phyloP scores from a whole-genome alignment of 2,888 invertebrate species.

The Ametastegia equiseti region DNA sequence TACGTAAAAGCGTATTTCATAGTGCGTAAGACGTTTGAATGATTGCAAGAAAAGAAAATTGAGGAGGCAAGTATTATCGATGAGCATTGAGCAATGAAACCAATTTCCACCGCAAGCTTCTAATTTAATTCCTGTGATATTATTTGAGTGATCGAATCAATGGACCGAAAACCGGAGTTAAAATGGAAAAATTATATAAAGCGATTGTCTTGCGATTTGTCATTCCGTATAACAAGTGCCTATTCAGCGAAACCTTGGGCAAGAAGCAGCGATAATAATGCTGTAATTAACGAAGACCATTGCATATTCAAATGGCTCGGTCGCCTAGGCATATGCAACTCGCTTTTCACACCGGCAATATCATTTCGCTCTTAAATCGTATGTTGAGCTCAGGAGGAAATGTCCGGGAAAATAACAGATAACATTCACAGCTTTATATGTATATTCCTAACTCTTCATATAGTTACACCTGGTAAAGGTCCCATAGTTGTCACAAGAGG shows the following conservation, averaged over 20 bases:
- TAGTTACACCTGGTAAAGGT: no score
- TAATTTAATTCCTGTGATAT: not conserved
- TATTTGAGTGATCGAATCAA: not conserved
- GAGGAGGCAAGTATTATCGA: not conserved
- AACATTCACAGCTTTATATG: no score
- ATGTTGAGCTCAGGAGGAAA: no score
- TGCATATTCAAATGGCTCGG: no score
- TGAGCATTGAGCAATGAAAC: not conserved
- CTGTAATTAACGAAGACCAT: not conserved
- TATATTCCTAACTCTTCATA: no score
- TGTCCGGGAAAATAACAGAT: no score
- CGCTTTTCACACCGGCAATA: not conserved
- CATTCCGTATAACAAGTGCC: not conserved
- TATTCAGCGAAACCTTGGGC: not conserved
- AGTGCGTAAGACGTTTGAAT: not conserved
- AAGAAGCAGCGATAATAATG: conserved; percentile 49
- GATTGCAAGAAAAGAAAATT: not conserved
- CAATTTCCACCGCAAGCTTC: not conserved
- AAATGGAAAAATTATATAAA: conserved; percentile 19
- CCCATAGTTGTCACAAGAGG: no score
- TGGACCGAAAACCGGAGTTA: not conserved
- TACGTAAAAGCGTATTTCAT: not conserved
- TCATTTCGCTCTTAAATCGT: no score
- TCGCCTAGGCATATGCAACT: not conserved
- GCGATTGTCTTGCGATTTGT: not conserved